Evolutionary conservation across 1,140 invertebrate species (phyloP).

Genomic region (Monomorium pharaonis): DNA sequence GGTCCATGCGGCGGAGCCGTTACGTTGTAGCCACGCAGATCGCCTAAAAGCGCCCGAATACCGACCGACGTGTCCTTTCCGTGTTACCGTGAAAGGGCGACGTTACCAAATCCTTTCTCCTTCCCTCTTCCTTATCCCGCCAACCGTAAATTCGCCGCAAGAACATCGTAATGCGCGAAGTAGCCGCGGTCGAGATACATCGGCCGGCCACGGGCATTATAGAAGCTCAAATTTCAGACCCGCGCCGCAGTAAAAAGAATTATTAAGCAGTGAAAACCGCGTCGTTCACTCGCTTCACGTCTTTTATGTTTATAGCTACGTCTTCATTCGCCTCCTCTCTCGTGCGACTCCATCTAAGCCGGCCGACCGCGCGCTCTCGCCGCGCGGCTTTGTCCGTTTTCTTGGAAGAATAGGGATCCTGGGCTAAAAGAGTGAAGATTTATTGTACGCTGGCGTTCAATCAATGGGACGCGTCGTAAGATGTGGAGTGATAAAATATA

Average conservation of each 20-base stretch:
- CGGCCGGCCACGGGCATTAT: conserved; percentile 23
- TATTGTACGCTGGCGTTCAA: conserved; percentile 4
- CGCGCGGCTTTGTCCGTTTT: conserved; percentile 23
- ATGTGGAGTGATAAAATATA: conserved; percentile 8
- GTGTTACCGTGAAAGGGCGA: conserved; percentile 18
- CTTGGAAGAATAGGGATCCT: conserved; percentile 14
- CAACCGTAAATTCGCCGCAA: conserved; percentile 43
- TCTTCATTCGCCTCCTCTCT: conserved; percentile 59
- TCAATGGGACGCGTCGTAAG: neutral
- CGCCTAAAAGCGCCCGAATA: conserved; percentile 58
- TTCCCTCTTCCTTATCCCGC: too few relatives aligned
- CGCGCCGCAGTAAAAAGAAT: conserved; percentile 50
- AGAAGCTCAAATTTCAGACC: conserved; percentile 62
- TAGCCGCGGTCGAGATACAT: conserved; percentile 34
- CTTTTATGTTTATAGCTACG: conserved; percentile 53
- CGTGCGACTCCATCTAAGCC: conserved; percentile 21
- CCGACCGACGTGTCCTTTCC: conserved; percentile 37
- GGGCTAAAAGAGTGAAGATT: conserved; percentile 32
- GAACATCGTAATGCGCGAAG: conserved; percentile 36
- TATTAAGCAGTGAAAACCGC: conserved; percentile 39
- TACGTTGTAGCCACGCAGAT: conserved; percentile 50
- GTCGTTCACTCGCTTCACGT: conserved; percentile 60
- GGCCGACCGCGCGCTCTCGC: neutral
- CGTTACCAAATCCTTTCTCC: neutral
- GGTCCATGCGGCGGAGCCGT: conserved; percentile 61